Base-by-base conservation (phyloP, 1,140 invertebrate species). In the Pseudomyrmex pallidus region DNA sequence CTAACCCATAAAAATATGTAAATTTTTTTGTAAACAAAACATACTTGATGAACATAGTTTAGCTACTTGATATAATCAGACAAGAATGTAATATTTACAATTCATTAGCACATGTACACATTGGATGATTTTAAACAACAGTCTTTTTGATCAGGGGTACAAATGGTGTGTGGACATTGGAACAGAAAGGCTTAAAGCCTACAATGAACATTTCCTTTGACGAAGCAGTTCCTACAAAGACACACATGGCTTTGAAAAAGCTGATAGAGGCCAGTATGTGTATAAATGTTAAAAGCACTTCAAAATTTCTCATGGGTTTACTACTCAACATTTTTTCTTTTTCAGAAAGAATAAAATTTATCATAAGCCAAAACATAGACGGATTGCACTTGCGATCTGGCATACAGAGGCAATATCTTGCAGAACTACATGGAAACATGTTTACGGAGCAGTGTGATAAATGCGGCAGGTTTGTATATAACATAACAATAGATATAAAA, bases 381-480 rank as follows among this genome's bases (percentile, higher is more conserved):
- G 99, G 99, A 0, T 94, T 99, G 44, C 98, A 99, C 95, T 94
- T 99, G n/a, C 96, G 97, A 89, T 98, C 98, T 56, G 98, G 98
- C 15, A 94, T 99, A 82, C 93, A 96, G 13, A 95, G 98, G 77
- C 95, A 96, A 86, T 94, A 96, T 92, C 94, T 99, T 74, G 96
- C 98, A 52, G 99, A 99, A 94, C 94, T 99, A 46, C 99, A 99
- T 95, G 99, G 99, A 52, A 99, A 99, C 93, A 99, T 99, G 97
- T 99, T 99, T 94, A 95, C 98, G 62, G 98, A 99, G 94, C 97
- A 99, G 91, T 99, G 99, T 93, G 96, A 97, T 90, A 96, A 97
- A 91, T 99, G 99, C 95, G 95, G 96, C 93, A 98, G 96, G 98
- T 98, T 95, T 88, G 85, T 85, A 80, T 83, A 56, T 59, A 83